phyloP scores from a whole-genome alignment of 1,140 invertebrate genomes.

The Tetranychus urticae region DNA sequence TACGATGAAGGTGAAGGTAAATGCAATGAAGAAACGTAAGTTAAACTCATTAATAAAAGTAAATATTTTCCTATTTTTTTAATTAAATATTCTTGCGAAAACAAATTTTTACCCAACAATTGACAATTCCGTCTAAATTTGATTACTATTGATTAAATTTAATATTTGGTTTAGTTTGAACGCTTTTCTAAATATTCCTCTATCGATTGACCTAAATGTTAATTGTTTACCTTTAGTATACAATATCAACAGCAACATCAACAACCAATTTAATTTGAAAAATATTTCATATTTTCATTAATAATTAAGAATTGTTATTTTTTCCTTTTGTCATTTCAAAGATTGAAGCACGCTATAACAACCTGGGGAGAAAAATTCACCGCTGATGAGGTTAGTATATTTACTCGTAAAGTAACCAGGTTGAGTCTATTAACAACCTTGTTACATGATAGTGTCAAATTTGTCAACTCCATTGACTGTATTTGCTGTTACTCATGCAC shows the following conservation, averaged over 20 bases:
- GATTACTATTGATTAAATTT: not conserved
- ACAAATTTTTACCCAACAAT: constrained; percentile 34
- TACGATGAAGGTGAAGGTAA: constrained; percentile 49
- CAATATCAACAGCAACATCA: no score
- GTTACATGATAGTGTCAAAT: not conserved
- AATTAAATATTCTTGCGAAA: constrained; percentile 69
- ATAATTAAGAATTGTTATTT: not conserved
- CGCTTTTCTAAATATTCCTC: no score
- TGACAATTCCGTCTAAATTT: not conserved
- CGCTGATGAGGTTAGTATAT: constrained; percentile 20
- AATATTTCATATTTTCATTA: not conserved
- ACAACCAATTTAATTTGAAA: no score
- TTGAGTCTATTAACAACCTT: not conserved
- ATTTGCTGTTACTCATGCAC: not conserved
- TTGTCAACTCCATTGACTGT: not conserved
- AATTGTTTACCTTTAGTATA: not conserved
- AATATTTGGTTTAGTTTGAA: constrained; percentile 14
- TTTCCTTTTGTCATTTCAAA: constrained; percentile 12
- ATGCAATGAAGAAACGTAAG: constrained; percentile 26
- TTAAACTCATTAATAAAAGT: constrained; percentile 36
- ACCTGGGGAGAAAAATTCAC: constrained; percentile 28
- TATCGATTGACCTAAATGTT: no score
- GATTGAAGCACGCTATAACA: constrained; percentile 23
- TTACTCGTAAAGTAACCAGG: not conserved
- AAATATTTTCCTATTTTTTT: constrained; percentile 52